Base-by-base conservation (phyloP, 1,140 invertebrate genomes). In the Euwallacea similis region DNA sequence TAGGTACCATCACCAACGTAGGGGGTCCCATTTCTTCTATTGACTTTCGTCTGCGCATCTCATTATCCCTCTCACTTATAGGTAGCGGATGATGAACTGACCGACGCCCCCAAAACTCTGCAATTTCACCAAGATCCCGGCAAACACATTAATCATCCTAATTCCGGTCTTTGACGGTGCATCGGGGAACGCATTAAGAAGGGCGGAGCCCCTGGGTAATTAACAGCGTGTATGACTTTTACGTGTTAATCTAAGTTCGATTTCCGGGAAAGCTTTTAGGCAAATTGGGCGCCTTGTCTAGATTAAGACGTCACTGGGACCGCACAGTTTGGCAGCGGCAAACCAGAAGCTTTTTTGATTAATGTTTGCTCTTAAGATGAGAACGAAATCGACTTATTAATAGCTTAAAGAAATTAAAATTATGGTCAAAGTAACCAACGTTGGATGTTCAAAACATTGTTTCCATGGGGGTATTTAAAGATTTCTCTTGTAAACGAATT, bases 121-220 rank as follows among this genome's bases (percentile, higher is more conserved):
- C 21, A 33, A 33, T 33, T 33, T 33, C 21, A 33, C 1, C 21
- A 4, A 4, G 21, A 58, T n/a, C 10, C 16, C 10, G 21, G 55
- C 42, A 61, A 41, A 61, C 59, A n/a, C 59, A 61, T 61, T 61
- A 61, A 61, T 61, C 59, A 61, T 43, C 55, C 42, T 61, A 61
- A 61, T 42, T 61, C 42, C 21, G 59, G 16, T 41, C 41, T 60
- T 21, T 16, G 10, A 42, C 10, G 58, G 59, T 41, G 21, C 21
- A n/a, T n/a, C 59, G 21, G 33, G 42, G 42, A 61, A 61, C 21
- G 8, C 59, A 61, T 61, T 61, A 61, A 61, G 42, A 15, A 58
- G 59, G 59, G 21, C 42, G 59, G 46, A 43, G 21, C 11, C 42
- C 11, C 8, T 7, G 59, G 59, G 33, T 42, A 61, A 61, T 61